A percentile compares a stretch with the other conserved stretches of the same genome.
Evolutionary conservation across 2,113 vertebrate species (phyloP).

Genomic region (Bolborhynchus lineola): DNA sequence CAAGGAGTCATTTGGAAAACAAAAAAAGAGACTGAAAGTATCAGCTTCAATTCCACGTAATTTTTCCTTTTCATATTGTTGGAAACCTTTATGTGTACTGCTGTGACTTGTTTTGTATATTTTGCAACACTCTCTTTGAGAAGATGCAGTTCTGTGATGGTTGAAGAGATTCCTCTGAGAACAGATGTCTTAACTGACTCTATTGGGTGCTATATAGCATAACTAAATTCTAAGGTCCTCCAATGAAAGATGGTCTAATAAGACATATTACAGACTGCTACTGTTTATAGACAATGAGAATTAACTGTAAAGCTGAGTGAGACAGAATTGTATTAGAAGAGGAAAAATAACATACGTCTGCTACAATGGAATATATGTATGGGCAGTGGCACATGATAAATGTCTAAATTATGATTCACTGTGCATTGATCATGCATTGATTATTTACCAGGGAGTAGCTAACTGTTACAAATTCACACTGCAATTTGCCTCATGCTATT

Average conservation of each 20-base stretch:
- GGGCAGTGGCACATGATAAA: not conserved
- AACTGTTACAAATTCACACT: not conserved
- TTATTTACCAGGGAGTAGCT: not conserved
- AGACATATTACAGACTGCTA: not conserved
- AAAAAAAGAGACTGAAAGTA: not conserved
- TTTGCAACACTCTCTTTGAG: not conserved
- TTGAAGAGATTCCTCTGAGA: not conserved
- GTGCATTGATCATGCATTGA: not conserved
- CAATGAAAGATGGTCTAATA: not conserved
- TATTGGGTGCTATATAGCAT: not conserved
- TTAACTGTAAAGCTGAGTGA: not conserved
- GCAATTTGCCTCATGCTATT: not conserved
- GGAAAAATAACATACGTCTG: not conserved
- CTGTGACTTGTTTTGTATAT: not conserved
- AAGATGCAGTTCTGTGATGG: not conserved
- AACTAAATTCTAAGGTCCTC: not conserved
- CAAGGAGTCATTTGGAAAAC: not conserved
- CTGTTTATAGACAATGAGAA: not conserved
- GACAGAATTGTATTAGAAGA: not conserved
- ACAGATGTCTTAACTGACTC: not conserved
- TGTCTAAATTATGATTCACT: not conserved
- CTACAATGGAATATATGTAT: not conserved
- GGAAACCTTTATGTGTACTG: not conserved
- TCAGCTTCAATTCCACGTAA: not conserved
- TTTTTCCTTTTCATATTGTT: not conserved